These are phyloP conservation scores for Microchrysa polita DNA, from an alignment of 2,888 invertebrate species.

Conservation along the genomic window DNA sequence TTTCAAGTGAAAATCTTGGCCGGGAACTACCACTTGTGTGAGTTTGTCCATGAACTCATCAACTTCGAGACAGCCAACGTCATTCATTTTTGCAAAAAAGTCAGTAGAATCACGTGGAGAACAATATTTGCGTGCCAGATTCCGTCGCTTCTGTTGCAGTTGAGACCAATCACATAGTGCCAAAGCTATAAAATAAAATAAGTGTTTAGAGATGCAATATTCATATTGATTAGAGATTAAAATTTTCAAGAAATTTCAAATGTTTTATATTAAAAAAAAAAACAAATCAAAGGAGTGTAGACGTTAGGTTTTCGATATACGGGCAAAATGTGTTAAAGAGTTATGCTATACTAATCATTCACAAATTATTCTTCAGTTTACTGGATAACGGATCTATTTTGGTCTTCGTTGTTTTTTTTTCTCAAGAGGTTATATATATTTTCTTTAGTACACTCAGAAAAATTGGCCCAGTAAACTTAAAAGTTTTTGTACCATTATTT, in stretches of 20 bases:
- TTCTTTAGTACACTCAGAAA: no score
- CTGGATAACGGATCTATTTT: no score
- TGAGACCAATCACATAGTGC: constrained; percentile 90
- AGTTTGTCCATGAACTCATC: constrained; percentile 70
- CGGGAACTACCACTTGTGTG: constrained; percentile 62
- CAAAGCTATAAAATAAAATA: constrained; percentile 70
- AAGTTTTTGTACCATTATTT: no score
- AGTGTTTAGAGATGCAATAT: neutral
- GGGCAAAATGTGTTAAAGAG: no score
- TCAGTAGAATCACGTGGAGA: constrained; percentile 79
- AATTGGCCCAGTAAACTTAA: no score
- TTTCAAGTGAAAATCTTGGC: constrained; percentile 70
- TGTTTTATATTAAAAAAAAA: neutral
- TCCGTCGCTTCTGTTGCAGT: constrained; percentile 80
- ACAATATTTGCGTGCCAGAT: constrained; percentile 81
- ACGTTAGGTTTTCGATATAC: no score
- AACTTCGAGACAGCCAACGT: constrained; percentile 75
- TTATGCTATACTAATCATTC: no score
- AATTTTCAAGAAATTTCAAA: no score
- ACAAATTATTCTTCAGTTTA: no score
- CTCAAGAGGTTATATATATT: no score
- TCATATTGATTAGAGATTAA: neutral
- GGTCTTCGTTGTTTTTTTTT: no score
- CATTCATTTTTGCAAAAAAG: constrained; percentile 76
- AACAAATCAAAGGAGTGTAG: no score